phyloP scores from a whole-genome alignment of 2,797 vertebrate genomes.

The Glossophaga mutica region DNA sequence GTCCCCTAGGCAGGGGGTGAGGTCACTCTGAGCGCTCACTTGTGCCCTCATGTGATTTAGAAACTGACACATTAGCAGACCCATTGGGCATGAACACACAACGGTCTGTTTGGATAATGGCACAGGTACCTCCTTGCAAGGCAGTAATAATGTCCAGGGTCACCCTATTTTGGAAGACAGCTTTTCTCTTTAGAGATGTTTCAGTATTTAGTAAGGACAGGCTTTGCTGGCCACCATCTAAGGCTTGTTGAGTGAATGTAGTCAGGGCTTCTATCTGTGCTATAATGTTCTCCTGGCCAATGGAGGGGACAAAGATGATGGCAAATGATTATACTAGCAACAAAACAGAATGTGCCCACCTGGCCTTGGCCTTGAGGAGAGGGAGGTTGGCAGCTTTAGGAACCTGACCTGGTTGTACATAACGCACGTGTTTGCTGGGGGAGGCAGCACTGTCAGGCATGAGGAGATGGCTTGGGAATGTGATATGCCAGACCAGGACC shows the following conservation, averaged over 20 bases:
- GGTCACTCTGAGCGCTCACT: neutral
- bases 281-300: neutral
- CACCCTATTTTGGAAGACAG: neutral
- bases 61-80: neutral
- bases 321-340: neutral
- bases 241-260: neutral
- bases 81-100: neutral
- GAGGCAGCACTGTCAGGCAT: neutral
- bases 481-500: neutral
- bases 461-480: neutral
- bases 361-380: neutral
- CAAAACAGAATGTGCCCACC: neutral
- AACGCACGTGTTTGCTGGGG: neutral
- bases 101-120: neutral
- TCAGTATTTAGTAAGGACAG: neutral
- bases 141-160: neutral
- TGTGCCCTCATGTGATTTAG: neutral
- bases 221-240: neutral
- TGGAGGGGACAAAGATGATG: neutral
- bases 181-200: neutral
- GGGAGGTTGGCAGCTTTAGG: neutral
- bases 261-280: neutral
- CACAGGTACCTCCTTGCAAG: neutral
- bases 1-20: neutral
- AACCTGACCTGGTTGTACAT: neutral